phyloP scores from a whole-genome alignment of 2,113 vertebrate genomes.

The Microtus richardsoni region DNA sequence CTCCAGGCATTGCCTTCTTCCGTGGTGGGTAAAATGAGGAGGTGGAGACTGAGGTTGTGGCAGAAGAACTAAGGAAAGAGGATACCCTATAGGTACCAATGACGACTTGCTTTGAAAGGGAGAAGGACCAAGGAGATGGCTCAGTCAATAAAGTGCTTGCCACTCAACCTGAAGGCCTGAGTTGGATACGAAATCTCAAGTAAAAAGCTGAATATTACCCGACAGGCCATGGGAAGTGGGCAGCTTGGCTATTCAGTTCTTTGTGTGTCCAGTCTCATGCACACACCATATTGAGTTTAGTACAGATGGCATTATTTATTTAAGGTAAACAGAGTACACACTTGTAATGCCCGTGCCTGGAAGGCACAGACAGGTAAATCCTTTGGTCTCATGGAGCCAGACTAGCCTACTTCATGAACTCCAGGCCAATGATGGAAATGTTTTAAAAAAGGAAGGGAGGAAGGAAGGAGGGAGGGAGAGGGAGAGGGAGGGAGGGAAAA shows the following conservation, averaged over 20 bases:
- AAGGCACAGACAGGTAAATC: not conserved
- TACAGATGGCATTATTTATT: no score
- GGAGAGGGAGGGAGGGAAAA: fast-evolving
- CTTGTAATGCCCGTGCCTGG: not conserved
- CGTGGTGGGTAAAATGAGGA: fast-evolving
- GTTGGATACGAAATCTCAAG: not conserved
- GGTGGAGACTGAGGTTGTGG: not conserved
- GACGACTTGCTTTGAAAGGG: not conserved
- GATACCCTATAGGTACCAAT: not conserved
- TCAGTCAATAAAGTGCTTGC: not conserved
- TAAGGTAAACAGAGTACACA: no score
- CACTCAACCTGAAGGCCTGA: not conserved
- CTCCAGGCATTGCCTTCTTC: not conserved
- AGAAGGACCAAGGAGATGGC: no score
- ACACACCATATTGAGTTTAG: no score
- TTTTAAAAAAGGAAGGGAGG: not conserved
- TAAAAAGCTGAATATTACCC: not conserved
- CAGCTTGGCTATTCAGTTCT: no score
- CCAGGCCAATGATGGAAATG: not conserved
- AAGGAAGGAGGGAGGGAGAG: no score
- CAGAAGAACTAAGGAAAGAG: not conserved
- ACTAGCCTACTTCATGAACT: not conserved
- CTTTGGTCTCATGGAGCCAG: not conserved
- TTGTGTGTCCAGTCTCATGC: no score
- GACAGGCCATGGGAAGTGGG: no score